phyloP scores from a whole-genome alignment of 2,888 invertebrate genomes.

The Leucoma salicis region DNA sequence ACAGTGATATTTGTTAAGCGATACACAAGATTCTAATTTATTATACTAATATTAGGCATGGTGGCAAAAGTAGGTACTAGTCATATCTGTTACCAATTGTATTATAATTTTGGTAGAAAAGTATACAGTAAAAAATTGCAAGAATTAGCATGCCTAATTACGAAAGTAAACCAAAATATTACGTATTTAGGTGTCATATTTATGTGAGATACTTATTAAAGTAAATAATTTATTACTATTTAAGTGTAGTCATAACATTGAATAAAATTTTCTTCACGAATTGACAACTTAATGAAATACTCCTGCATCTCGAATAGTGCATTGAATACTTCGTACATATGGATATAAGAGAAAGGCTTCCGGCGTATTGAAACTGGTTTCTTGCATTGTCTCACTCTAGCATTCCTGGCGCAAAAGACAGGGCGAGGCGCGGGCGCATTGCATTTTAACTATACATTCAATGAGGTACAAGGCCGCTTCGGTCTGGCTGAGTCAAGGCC shows the following conservation, averaged over 20 bases:
- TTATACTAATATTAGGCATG: too few species aligned
- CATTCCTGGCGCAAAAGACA: constrained; percentile 45
- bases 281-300: constrained; percentile 18
- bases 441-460: constrained; percentile 43
- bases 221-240: too few species aligned
- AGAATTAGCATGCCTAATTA: too few species aligned
- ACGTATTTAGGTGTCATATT: too few species aligned
- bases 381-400: constrained; percentile 40
- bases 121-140: too few species aligned
- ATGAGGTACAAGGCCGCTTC: constrained; percentile 51
- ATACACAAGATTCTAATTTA: too few species aligned
- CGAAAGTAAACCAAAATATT: too few species aligned
- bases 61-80: too few species aligned
- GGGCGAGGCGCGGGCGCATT: constrained; percentile 38
- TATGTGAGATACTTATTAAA: too few species aligned
- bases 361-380: constrained; percentile 63
- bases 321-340: constrained; percentile 25
- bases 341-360: constrained; percentile 61
- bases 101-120: too few species aligned
- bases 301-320: constrained; percentile 17
- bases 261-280: constrained; percentile 9
- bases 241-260: background rate
- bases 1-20: too few species aligned
- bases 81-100: too few species aligned
- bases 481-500: constrained; percentile 35